Evolutionary conservation across 2,888 invertebrate genomes (phyloP).

Genomic region (Sphecodes monilicornis): DNA sequence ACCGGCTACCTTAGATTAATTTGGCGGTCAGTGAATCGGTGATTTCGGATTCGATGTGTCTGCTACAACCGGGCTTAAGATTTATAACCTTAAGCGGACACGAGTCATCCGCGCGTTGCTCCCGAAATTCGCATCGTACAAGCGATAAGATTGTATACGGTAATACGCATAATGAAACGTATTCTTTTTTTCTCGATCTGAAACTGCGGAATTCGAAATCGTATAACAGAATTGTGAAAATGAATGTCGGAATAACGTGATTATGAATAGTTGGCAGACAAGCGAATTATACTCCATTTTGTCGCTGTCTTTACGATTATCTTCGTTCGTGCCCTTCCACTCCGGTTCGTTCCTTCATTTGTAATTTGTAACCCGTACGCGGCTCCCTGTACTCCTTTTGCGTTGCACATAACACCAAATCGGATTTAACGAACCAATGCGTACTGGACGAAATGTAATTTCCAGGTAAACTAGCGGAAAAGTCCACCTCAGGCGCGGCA

Average conservation of each 20-base stretch:
- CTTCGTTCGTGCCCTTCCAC: slow-evolving; percentile 11
- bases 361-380: slow-evolving; percentile 31
- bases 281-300: slow-evolving; percentile 26
- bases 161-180: background rate
- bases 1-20: no score
- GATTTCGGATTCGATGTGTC: no score
- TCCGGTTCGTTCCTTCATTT: slow-evolving; percentile 20
- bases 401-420: slow-evolving; percentile 42
- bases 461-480: slow-evolving; percentile 33
- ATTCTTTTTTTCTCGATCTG: background rate
- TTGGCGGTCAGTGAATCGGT: no score
- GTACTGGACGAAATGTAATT: slow-evolving; percentile 44
- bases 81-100: no score
- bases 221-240: background rate
- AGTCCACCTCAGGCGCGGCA: background rate
- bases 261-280: slow-evolving; percentile 11
- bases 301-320: slow-evolving; percentile 41
- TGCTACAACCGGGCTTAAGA: no score
- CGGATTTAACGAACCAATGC: slow-evolving; percentile 51
- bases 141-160: no score
- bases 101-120: no score
- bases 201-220: background rate
- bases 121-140: no score
- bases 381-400: slow-evolving; percentile 19
- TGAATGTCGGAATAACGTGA: background rate